These are phyloP conservation scores for Chrysaora quinquecirrha DNA, from an alignment of 30 jellyfish, hydroid and myxozoan species.

Conservation along the genomic window DNA sequence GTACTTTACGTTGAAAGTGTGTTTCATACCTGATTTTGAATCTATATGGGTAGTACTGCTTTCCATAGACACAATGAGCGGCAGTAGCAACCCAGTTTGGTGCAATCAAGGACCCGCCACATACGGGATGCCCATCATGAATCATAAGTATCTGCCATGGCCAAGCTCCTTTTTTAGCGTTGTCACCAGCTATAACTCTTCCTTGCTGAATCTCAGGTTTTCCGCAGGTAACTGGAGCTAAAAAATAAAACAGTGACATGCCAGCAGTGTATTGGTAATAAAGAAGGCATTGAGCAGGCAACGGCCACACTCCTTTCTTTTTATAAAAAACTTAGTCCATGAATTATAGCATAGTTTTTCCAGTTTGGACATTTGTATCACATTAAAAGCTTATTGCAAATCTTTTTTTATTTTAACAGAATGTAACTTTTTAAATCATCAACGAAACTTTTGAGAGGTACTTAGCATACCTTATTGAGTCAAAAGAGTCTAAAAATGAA, in stretches of 20 bases:
- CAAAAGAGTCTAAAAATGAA: too few relatives aligned
- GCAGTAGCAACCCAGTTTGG: conserved; percentile 69
- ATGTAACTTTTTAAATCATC: too few relatives aligned
- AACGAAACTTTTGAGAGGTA: too few relatives aligned
- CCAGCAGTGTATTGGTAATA: not conserved
- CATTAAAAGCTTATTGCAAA: not conserved
- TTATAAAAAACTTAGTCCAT: not conserved
- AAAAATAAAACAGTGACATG: not conserved
- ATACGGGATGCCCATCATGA: conserved; percentile 5
- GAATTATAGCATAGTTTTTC: not conserved
- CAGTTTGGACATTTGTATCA: not conserved
- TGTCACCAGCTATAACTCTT: not conserved
- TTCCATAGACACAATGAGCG: conserved; percentile 38
- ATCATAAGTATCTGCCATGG: not conserved
- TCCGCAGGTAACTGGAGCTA: not conserved
- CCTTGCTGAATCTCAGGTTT: not conserved
- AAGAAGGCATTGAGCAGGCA: not conserved
- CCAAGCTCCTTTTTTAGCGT: too few relatives aligned
- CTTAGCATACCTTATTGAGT: too few relatives aligned
- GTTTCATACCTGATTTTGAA: not conserved
- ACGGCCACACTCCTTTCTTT: not conserved
- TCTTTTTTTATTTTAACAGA: not conserved
- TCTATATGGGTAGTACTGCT: not conserved
- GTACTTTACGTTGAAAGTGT: too few relatives aligned
- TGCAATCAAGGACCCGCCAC: conserved; percentile 61